Evolutionary conservation across 2,888 invertebrate genomes (phyloP).

Genomic region (Seladonia tumulorum): DNA sequence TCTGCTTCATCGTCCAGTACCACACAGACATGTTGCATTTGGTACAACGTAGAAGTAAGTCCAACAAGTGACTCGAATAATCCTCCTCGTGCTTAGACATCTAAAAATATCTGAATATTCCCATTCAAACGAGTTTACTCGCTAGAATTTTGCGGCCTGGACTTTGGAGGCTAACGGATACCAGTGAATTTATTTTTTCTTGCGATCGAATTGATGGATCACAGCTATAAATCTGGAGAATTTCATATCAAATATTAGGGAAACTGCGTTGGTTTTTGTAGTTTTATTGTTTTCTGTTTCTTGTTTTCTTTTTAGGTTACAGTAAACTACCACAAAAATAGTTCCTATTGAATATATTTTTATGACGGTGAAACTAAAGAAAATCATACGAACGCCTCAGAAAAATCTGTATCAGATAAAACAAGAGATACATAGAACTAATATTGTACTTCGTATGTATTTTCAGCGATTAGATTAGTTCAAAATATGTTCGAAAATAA

Average conservation of each 20-base stretch:
- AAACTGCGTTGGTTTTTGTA: neutral
- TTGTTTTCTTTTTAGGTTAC: neutral
- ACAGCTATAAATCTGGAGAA: neutral
- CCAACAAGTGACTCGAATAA: slow-evolving; percentile 4
- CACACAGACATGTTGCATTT: neutral
- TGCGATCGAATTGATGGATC: neutral
- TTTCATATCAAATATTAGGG: neutral
- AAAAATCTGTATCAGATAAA: neutral
- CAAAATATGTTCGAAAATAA: neutral
- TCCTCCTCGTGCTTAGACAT: slow-evolving; percentile 20
- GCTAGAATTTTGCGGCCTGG: slow-evolving; percentile 6
- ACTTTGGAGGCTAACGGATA: neutral
- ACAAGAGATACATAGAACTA: neutral
- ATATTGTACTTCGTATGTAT: neutral
- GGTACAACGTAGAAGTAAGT: neutral
- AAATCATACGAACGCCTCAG: neutral
- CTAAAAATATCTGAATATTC: slow-evolving; percentile 42
- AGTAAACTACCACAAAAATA: neutral
- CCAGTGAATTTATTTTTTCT: neutral
- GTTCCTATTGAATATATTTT: neutral
- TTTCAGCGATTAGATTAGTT: neutral
- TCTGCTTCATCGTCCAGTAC: neutral
- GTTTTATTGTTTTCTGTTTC: neutral
- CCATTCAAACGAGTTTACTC: slow-evolving; percentile 12
- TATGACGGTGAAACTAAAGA: neutral